phyloP scores from a whole-genome alignment of 2,797 vertebrate species.

The Eidolon dupreanum region DNA sequence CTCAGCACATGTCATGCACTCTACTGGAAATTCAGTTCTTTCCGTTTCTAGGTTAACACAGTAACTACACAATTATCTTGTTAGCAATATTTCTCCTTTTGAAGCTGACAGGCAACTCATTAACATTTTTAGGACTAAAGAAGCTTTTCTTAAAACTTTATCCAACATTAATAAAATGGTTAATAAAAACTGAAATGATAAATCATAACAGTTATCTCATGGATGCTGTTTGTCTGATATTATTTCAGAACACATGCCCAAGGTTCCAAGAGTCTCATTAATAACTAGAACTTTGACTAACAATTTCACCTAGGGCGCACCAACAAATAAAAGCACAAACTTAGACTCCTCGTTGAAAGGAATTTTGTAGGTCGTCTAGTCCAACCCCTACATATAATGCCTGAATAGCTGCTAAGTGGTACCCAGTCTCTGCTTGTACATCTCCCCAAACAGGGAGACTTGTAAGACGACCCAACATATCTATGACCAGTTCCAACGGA shows the following conservation, averaged over 20 bases:
- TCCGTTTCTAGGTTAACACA: neutral
- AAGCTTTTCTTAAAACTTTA: constrained; percentile 47
- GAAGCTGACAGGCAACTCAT: constrained; percentile 35
- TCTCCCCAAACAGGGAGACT: neutral
- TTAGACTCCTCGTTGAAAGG: neutral
- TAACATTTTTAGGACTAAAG: constrained; percentile 39
- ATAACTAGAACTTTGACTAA: neutral
- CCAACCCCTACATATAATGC: neutral
- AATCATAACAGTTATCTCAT: neutral
- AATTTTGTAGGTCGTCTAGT: neutral
- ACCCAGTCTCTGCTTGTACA: neutral
- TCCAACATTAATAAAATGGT: constrained; percentile 60
- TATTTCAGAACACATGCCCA: constrained; percentile 27
- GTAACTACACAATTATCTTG: neutral
- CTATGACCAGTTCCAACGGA: neutral
- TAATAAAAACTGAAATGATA: constrained; percentile 50
- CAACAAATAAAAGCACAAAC: neutral
- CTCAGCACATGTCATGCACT: neutral
- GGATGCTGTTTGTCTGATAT: neutral
- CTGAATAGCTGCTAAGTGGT: neutral
- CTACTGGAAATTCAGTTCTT: neutral
- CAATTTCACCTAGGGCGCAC: neutral
- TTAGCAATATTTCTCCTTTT: constrained; percentile 15
- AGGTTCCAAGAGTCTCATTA: neutral
- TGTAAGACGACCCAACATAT: neutral